Base-by-base conservation (phyloP, 2,797 vertebrate genomes). In the Pipistrellus pygmaeus region DNA sequence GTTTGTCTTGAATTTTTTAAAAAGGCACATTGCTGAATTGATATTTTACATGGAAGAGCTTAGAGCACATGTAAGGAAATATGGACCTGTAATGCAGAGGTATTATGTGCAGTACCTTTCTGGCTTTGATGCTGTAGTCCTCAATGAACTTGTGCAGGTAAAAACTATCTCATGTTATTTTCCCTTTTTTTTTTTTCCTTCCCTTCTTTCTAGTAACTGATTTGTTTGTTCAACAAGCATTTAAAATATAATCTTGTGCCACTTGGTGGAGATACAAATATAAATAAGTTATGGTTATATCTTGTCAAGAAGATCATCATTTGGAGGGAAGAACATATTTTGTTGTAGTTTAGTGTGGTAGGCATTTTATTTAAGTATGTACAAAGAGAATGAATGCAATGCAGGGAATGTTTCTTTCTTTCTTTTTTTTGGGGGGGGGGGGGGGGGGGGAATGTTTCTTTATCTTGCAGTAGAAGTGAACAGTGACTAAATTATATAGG, bases 21-120 rank as follows among this genome's bases (percentile, higher is more conserved):
- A 85, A 88, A 99, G 99, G 97, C 99, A 99, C 98, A 99, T 99
- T 97, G 99, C 99, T 4, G 99, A 99, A 97, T 96, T 99, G 93
- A 99, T 99, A 97, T 99, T 99, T 98, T 99, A 99, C 98, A 99
- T 99, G 99, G 99, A 99, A 98, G 99, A 99, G 96, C 99, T 99
- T 60, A 97, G 99, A 97, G 99, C 99, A 82, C 99, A 99, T 0
- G 99, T 99, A 85, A 97, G 99, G 66, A 99, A 99, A 96, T 99
- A 99, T 0, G 99, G 99, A 0, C 99, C 99, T 0, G 99, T 99
- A 96, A 99, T 99, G 99, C 99, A 99, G 98, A 98, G 99, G 8
- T 99, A 99, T 95, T 99, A 99, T 0, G 99, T 99, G 3, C 99
- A 99, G 98, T 99, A 99, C 96, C 98, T 99, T 89, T 99, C 99